Evolutionary conservation across 2,113 vertebrate genomes (phyloP), one percentile per base, ranked within the genome.

Genomic region (Zosterops japonicus): DNA sequence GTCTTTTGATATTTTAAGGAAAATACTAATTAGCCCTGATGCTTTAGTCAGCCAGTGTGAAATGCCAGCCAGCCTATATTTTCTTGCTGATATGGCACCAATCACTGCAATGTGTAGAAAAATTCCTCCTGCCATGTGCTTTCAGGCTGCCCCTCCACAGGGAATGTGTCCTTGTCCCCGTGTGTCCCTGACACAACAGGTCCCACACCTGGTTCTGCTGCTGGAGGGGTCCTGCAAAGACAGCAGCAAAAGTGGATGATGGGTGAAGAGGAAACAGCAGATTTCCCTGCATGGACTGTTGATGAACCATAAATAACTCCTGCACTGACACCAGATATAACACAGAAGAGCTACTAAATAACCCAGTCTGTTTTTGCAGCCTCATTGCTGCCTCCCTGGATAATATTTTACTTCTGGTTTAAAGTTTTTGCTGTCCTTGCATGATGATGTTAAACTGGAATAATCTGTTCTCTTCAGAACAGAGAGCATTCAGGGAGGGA

Each of bases 371-470:
- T 2, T 72, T 82, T 29, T 92, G 67, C 20, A 12, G 41, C 42
- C 39, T 42, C 56, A 20, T 7, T 91, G 46, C 36, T 71, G 0
- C 15, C 31, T 71, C 56, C 35, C 52, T 93, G 61, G 95, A 22
- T 93, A 96, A 96, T 94, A 65, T 96, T 97, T 97, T 89, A 96
- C 95, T 84, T 75, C 33, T 94, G 28, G 31, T 78, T 94, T 93
- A 47, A 86, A 64, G 24, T 46, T 83, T 86, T 84, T 96, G 72
- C 94, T 96, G 88, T 68, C 60, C 65, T 94, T 81, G 72, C 83
- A 84, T 31, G n/a, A 82, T 28, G n/a, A 52, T 49, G n/a, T 60
- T 75, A 68, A 44, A 35, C 53, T 47, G 53, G 52, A 89, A 91
- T 49, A 67, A 75, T 52, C 24, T 64, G 11, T 72, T 92, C 31